These are phyloP conservation scores for Synanthedon formicaeformis DNA, from an alignment of 2,888 invertebrate genomes.

Conservation along the genomic window DNA sequence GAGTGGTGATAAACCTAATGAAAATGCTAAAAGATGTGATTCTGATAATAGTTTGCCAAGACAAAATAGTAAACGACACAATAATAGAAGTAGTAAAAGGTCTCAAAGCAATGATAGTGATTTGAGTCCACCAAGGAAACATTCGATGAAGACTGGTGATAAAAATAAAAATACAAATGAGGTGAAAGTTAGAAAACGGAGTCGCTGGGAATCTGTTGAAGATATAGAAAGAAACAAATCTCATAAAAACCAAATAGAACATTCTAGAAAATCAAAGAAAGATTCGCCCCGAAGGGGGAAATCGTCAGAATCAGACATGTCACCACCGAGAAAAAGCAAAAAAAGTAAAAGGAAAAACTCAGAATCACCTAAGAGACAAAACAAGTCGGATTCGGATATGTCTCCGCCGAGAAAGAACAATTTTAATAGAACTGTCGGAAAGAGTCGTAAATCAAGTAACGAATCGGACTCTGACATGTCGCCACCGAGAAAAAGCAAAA, in stretches of 20 bases:
- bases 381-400: slow-evolving; percentile 13
- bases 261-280: no score
- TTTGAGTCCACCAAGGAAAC: slow-evolving; percentile 21
- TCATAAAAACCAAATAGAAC: not conserved
- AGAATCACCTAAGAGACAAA: slow-evolving; percentile 8
- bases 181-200: no score
- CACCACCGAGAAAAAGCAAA: slow-evolving; percentile 7
- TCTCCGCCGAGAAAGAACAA: slow-evolving; percentile 25
- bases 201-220: no score
- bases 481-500: slow-evolving; percentile 7
- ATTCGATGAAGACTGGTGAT: slow-evolving; percentile 14
- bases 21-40: slow-evolving; percentile 20
- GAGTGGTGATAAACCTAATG: slow-evolving; percentile 4
- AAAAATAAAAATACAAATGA: slow-evolving; percentile 6
- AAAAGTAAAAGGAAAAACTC: slow-evolving; percentile 10
- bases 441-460: slow-evolving; percentile 6
- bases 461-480: slow-evolving; percentile 10
- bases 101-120: slow-evolving; percentile 11
- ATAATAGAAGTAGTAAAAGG: slow-evolving; percentile 1
- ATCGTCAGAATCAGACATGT: slow-evolving; percentile 2
- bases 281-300: no score
- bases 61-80: slow-evolving; percentile 13
- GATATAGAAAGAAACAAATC: not conserved
- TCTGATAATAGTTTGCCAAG: slow-evolving; percentile 52
- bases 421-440: slow-evolving; percentile 3